These are phyloP conservation scores for Microtus richardsoni DNA, from an alignment of 2,113 vertebrate genomes.

Conservation along the genomic window DNA sequence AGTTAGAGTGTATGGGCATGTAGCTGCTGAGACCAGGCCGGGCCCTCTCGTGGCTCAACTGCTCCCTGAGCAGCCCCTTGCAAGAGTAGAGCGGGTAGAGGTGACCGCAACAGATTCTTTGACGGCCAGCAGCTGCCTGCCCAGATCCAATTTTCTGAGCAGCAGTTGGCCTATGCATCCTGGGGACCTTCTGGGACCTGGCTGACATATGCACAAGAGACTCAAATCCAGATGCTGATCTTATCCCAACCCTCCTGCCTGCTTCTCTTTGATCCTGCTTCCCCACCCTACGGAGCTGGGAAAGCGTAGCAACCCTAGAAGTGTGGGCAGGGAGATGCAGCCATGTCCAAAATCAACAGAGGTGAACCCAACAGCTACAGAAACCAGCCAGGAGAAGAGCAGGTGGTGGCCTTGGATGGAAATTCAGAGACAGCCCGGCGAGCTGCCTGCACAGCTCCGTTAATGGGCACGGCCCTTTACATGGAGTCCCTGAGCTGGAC, in stretches of 20 bases:
- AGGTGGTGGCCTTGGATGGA: background rate
- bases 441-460: no score
- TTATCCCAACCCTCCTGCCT: background rate
- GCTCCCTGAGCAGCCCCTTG: background rate
- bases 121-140: no score
- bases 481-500: background rate
- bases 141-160: background rate
- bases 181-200: background rate
- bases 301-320: background rate
- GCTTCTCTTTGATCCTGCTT: background rate
- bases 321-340: background rate
- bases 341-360: background rate
- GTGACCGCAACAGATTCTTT: background rate
- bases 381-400: background rate
- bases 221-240: background rate
- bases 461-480: background rate
- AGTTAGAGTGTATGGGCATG: fast-evolving
- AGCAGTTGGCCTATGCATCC: background rate
- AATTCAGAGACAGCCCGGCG: background rate
- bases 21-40: no score
- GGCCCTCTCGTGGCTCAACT: background rate
- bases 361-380: background rate
- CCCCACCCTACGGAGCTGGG: background rate
- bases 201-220: background rate
- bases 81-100: background rate